Base-by-base conservation (phyloP, 2,888 invertebrate species). In the Baronia brevicornis region DNA sequence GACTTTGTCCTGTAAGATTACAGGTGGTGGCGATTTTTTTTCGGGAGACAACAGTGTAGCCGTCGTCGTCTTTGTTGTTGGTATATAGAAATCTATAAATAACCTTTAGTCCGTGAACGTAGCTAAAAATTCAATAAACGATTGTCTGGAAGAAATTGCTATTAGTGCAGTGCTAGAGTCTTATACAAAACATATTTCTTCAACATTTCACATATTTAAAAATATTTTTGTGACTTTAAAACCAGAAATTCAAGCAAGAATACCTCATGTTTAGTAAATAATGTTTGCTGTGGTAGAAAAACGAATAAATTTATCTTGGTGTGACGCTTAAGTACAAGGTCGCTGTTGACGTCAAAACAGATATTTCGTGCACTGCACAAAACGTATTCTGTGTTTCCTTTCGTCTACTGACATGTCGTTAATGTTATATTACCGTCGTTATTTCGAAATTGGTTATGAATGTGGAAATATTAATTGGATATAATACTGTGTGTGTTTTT, bases 281-380 rank as follows among this genome's bases (percentile, higher is more conserved):
- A 14, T 24, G 29, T 29, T 27, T 33, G 23, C 24, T 29, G 12
- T 24, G 20, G 13, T 14, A 24, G 14, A 14, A 28, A 40, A 40
- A 33, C 37, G 36, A 38, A 34, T 34, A 36, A 35, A 39, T 38
- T 43, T 50, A 51, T 43, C 36, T 41, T 42, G 38, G 39, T 41
- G 46, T 42, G 36, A 44, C 55, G 53, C 54, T 48, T 54, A 58
- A 60, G 52, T 52, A 63, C 66, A 70, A 73, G 72, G 73, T 52
- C 55, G 36, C 8, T 7, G 41, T 29, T 61, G 62, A 69, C 73
- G 73, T 72, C 69, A 70, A 53, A 44, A 46, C 48, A 56, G 43
- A 45, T 52, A 50, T 55, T 54, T 48, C 47, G 48, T 52, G 50
- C 44, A 38, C 25, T 35, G 29, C 35, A 35, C 43, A 42, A 42